Evolutionary conservation across 2,113 vertebrate genomes (phyloP), one percentile per base, ranked within the genome.

Genomic region (Martes martes): DNA sequence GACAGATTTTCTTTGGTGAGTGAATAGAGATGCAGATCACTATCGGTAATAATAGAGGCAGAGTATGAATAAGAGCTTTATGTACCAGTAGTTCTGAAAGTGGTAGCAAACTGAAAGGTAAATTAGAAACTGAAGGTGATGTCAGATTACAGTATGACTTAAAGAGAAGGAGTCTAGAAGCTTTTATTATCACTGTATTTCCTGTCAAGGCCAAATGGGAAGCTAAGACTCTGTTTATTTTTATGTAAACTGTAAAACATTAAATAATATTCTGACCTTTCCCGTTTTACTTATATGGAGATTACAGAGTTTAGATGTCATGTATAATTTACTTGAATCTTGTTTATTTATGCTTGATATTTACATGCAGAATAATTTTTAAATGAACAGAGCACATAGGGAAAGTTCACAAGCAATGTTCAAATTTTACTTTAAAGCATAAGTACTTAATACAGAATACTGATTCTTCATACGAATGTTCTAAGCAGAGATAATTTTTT

Each of bases 51-150:
- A 92, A 97, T 14, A 96, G 79, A 95, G n/a, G 7, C 36, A 83
- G 16, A 13, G 31, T 74, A 63, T 95, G 92, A 97, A 87, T 95
- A 96, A 96, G 69, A 80, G 36, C 57, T 92, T 96, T 95, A 90
- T 85, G n/a, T 97, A 87, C 67, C 50, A 59, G 94, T 57, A 94
- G 52, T 94, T 94, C 55, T 95, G 31, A 92, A 96, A 95, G 36
- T 93, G 76, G 96, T 69, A 94, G 95, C 86, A 96, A 97, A 94
- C 84, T 81, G 85, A 98, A 94, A 97, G 91, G 79, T 36, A 96
- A 96, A 93, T 92, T 94, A 80, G 71, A 85, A 89, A 80, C 69
- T 84, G 83, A 96, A 87, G 61, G 16, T 95, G 82, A 95, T 95
- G 96, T 97, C 74, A 90, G 55, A 92, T 97, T 90, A 67, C 19